phyloP scores from a whole-genome alignment of 2,113 vertebrate genomes.

The Tonatia bakeri region DNA sequence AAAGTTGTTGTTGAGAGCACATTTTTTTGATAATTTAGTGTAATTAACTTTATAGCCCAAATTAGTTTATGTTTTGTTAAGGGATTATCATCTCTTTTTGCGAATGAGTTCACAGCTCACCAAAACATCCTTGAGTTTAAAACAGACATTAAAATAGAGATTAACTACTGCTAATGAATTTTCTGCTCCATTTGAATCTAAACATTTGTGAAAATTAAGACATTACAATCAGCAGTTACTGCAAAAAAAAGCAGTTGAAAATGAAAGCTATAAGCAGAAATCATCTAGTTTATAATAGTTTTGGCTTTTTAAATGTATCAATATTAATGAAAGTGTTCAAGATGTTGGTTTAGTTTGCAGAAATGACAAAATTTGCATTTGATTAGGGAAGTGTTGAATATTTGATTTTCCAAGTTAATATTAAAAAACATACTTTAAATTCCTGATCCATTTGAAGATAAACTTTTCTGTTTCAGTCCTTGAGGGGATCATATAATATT shows the following conservation, averaged over 20 bases:
- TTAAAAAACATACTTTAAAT: slow-evolving; percentile 16
- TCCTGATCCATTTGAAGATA: slow-evolving; percentile 3
- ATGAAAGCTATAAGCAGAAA: slow-evolving; percentile 33
- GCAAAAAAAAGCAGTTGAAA: slow-evolving; percentile 1
- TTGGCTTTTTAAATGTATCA: slow-evolving; percentile 24
- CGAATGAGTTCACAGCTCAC: neutral
- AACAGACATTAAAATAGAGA: slow-evolving; percentile 29
- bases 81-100: neutral
- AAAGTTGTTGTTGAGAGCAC: neutral
- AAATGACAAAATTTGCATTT: slow-evolving; percentile 45
- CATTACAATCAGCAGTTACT: slow-evolving; percentile 25
- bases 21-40: slow-evolving; percentile 38
- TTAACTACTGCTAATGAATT: slow-evolving; percentile 32
- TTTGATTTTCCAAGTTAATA: slow-evolving; percentile 18
- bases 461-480: neutral
- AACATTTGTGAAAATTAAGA: slow-evolving; percentile 40
- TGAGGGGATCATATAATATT: neutral
- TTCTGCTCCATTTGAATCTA: slow-evolving; percentile 19
- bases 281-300: slow-evolving; percentile 29
- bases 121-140: slow-evolving; percentile 26
- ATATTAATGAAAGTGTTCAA: slow-evolving; percentile 30
- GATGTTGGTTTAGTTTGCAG: slow-evolving; percentile 13
- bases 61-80: slow-evolving; percentile 33
- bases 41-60: slow-evolving; percentile 23
- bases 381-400: neutral